Evolutionary conservation across 37 sponge, comb jelly and placozoan species (phyloP), one percentile per base, ranked within the genome.

Genomic region (Halichondria panicea): DNA sequence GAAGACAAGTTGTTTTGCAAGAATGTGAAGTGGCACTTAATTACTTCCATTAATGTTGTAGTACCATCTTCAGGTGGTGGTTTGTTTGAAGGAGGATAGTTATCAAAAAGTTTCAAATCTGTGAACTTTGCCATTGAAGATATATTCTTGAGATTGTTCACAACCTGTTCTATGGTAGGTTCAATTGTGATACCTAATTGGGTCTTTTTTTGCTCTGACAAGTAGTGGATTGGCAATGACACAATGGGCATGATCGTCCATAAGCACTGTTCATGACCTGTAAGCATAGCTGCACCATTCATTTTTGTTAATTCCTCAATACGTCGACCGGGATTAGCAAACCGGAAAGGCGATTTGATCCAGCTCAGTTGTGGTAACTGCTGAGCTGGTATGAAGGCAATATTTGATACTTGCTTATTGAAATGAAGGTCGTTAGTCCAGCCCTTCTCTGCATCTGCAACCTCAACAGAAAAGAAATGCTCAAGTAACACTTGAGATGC

Each of bases 241-340:
- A 78, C 55, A 41, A 86, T 57, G 40, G 87, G 87, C 45, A 58
- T 79, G 19, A 86, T 70, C 31, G 87, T 78, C 87, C 87, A 86
- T 41, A 86, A 5, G 8, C 79, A 54, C 30, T 65, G 24, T 42
- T 28, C 34, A 24, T 40, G 18, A 40, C 53, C 21, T 5, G 15
- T 0, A 3, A 5, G 25, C 39, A 28, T 55, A 57, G 68, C 41
- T 56, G 11, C 40, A 33, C 75, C 61, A 35, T 72, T 64, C 56
- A 78, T 45, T 22, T 2, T 28, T 0, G 46, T 63, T 4, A 48
- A 21, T 32, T 53, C 15, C 19, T 56, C 59, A 34, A 9, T 21
- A n/a, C 18, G 34, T 36, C 13, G 59, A 80, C 6, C 9, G 58
- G 19, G 41, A 46, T 53, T 58, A 21, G 68, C 18, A 27, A 63